Percentiles rank a stretch among this genome's conserved stretches.
Evolutionary conservation across 23 tunicate genomes (phyloP).

Genomic region (Trididemnum clinides): DNA sequence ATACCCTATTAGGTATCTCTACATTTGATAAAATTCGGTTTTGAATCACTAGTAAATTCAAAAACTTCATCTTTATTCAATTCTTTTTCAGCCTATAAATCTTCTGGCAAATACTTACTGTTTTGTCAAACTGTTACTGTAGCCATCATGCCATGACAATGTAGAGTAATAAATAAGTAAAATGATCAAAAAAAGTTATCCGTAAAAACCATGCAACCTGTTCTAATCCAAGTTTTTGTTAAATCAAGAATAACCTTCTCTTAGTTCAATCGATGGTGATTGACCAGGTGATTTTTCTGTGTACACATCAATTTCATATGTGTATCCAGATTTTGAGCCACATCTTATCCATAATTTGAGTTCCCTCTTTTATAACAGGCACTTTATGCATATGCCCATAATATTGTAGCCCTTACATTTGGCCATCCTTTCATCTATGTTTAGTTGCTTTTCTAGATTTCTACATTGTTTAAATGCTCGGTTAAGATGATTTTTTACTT

Average conservation of each 20-base stretch:
- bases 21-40: background rate
- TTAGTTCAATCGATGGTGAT: background rate
- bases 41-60: background rate
- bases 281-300: background rate
- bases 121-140: background rate
- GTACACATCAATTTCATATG: background rate
- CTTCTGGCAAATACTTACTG: background rate
- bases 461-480: background rate
- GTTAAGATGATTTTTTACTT: background rate
- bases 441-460: background rate
- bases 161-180: background rate
- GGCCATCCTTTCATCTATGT: background rate
- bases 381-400: background rate
- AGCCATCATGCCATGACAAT: background rate
- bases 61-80: background rate
- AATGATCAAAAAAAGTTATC: background rate
- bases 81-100: background rate
- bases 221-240: background rate
- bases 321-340: background rate
- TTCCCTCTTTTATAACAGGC: background rate
- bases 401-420: background rate
- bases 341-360: background rate
- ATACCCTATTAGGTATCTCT: background rate
- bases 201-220: background rate
- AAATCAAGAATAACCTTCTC: background rate